Evolutionary conservation across 2,888 invertebrate genomes (phyloP), one percentile per base, ranked within the genome.

Genomic region (Deilephila elpenor): DNA sequence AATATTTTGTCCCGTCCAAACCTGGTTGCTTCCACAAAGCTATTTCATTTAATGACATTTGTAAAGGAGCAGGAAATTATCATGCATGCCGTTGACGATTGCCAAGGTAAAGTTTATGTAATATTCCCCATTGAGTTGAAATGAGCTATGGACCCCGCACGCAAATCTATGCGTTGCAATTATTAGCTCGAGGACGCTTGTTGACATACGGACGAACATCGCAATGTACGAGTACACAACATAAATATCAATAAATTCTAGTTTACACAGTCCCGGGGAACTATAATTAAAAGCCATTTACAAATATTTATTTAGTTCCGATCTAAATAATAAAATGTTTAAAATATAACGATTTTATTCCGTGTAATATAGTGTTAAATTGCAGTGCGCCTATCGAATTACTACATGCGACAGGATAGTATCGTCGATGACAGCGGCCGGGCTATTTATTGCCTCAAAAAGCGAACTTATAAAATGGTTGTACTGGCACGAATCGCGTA

Each of bases 31-130:
- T 19, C 32, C 60, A 60, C 60, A 34, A 37, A 62, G 34, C 34
- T 34, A 34, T n/a, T 62, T 37, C n/a, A 62, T 62, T 62, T 62
- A 37, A 62, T 20, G 44, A 67, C 14, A 44, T 20, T n/a, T 67
- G 44, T 25, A 67, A 67, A 67, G 37, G 62, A 37, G 44, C 37
- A 44, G 44, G 44, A 67, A 67, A 44, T 67, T 67, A 67, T 44
- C 44, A 44, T 67, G 64, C 44, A 67, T 44, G 44, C 14, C 62
- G 34, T 5, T 44, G 64, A 37, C 37, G 37, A 14, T 44, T 37
- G 64, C 64, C 64, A 37, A 67, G 37, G 64, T 20, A 67, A 67
- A 44, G 44, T 44, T 67, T 44, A 67, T 44, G 20, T 67, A 67
- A 67, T 67, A 44, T 67, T 37, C 44, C 14, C n/a, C n/a, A 19